A percentile compares a stretch with the other conserved stretches of the same genome.
Evolutionary conservation across 2,888 invertebrate species (phyloP).

Genomic region (Omphaloscelis lunosa): DNA sequence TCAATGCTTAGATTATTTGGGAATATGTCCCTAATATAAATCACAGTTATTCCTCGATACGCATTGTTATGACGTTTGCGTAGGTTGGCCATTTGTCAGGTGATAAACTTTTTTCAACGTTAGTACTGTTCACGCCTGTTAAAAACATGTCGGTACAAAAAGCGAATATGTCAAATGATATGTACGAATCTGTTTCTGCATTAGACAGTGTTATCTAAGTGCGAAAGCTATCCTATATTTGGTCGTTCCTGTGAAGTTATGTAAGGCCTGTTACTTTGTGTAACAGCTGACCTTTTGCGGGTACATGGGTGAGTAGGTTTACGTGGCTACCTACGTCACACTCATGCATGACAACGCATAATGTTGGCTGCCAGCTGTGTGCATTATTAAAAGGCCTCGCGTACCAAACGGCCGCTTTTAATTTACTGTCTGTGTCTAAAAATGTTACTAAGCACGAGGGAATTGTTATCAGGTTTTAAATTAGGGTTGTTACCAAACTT

Average conservation of each 20-base stretch:
- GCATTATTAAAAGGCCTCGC: constrained; percentile 82
- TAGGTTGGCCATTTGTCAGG: constrained; percentile 46
- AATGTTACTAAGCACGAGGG: constrained; percentile 66
- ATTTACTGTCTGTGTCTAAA: constrained; percentile 75
- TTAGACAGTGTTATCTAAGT: constrained; percentile 50
- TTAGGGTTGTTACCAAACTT: constrained; percentile 16
- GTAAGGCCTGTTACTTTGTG: constrained; percentile 69
- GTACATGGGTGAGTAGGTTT: constrained; percentile 63
- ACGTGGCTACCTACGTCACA: constrained; percentile 60
- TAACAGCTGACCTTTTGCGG: constrained; percentile 77
- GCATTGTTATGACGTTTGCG: constrained; percentile 55
- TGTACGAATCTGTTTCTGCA: constrained; percentile 12
- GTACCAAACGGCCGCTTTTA: constrained; percentile 75
- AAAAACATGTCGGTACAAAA: constrained; percentile 26
- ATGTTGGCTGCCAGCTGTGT: constrained; percentile 69
- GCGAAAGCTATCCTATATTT: constrained; percentile 57
- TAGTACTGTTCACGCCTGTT: constrained; percentile 21
- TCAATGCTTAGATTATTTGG: constrained; percentile 14
- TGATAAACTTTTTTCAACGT: constrained; percentile 46
- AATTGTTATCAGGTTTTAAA: constrained; percentile 66
- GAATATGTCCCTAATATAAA: constrained; percentile 39
- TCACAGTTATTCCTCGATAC: constrained; percentile 24
- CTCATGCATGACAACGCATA: constrained; percentile 82
- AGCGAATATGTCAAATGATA: constrained; percentile 20
- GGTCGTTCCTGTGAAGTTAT: constrained; percentile 59